Evolutionary conservation across 2,797 vertebrate genomes (phyloP).

Genomic region (Trichosurus vulpecula): DNA sequence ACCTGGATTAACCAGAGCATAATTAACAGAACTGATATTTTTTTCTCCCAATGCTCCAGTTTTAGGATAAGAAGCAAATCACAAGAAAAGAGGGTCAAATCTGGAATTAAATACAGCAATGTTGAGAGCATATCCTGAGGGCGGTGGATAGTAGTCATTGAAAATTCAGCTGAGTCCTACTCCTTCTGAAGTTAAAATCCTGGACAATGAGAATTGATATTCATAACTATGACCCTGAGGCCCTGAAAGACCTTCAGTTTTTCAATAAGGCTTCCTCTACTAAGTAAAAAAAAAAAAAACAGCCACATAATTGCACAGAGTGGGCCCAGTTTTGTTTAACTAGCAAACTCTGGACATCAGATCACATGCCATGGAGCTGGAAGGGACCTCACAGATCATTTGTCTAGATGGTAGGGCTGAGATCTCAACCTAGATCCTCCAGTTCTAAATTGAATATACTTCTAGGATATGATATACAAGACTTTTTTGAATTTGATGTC

Average conservation of each 20-base stretch:
- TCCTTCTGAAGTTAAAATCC: not conserved
- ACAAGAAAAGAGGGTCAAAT: not conserved
- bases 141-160: not conserved
- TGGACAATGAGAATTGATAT: not conserved
- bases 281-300: not conserved
- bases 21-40: not conserved
- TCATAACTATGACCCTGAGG: not conserved
- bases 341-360: not conserved
- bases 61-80: not conserved
- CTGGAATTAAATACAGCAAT: not conserved
- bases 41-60: not conserved
- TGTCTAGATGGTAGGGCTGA: not conserved
- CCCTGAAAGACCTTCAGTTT: not conserved
- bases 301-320: not conserved
- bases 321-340: not conserved
- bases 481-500: not conserved
- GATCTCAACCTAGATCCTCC: not conserved
- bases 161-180: not conserved
- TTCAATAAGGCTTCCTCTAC: not conserved
- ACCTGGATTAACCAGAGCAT: not conserved
- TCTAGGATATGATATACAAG: not conserved
- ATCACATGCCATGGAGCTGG: not conserved
- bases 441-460: not conserved
- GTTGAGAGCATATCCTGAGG: not conserved
- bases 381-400: not conserved